Evolutionary conservation across 2,888 invertebrate species (phyloP), one percentile per base, ranked within the genome.

Genomic region (Pherbina coryleti): DNA sequence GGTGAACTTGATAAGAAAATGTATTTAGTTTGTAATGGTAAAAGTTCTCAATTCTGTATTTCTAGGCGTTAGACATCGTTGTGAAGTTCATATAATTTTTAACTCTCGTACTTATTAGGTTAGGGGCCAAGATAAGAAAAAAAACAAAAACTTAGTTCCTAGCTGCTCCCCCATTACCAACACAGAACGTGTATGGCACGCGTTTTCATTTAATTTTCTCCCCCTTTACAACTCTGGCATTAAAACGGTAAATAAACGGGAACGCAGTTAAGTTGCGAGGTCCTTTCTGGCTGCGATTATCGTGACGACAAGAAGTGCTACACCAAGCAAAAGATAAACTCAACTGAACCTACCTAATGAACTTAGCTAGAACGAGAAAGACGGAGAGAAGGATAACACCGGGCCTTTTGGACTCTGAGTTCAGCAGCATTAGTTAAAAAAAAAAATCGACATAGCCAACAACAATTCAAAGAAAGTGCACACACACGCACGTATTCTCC

Each of bases 181-280:
- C 11, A 44, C 7, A 4, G 17, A n/a, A 60, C 31, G 64, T 49
- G 69, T 25, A 9, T 57, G 72, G 72, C 72, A 72, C 60, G 72
- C 72, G 57, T 60, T 72, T 72, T 5, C 57, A 72, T 72, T 72
- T 72, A 57, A 37, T 72, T 72, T 72, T 72, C 72, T 72, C 60
- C 72, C 44, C 72, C 72, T 72, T 55, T 72, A 8, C 57, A 57
- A 22, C 8, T 11, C 11, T 17, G n/a, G 57, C 60, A 72, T 57
- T 60, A 57, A 57, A 72, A 72, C 72, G 17, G 57, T 55, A 57
- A 72, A 57, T 37, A 31, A 71, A 57, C 57, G 22, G 11, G 25
- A 67, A 22, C n/a, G 44, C 34, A 67, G 28, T 11, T 37, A 7
- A 37, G 44, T 44, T 44, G 44, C 64, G 34, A 64, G 31, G 57